Conservation (phyloP, 2,113 vertebrate species). For the Diadophis punctatus region DNA sequence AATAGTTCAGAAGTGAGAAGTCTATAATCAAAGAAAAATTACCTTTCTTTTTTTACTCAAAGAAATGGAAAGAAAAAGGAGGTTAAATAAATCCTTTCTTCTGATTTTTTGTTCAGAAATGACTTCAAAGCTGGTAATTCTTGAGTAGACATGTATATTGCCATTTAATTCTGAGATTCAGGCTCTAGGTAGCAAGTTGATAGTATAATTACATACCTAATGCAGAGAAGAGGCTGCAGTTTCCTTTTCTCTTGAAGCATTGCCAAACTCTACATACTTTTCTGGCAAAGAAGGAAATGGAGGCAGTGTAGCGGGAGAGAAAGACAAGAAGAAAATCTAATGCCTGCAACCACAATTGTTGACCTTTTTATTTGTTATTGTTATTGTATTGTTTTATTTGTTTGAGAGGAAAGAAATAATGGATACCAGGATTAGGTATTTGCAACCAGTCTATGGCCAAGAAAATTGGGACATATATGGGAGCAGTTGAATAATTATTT, state of each 20-base stretch:
- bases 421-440: background rate
- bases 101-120: background rate
- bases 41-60: background rate
- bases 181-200: background rate
- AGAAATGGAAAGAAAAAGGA: background rate
- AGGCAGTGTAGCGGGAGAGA: background rate
- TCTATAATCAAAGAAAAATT: background rate
- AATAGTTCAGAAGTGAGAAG: background rate
- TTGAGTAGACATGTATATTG: background rate
- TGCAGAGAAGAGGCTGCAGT: background rate
- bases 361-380: background rate
- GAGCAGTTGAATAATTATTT: background rate
- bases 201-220: background rate
- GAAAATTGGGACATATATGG: background rate
- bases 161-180: background rate
- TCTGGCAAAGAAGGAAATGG: background rate
- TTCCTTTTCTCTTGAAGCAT: background rate
- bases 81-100: background rate
- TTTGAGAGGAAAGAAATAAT: background rate
- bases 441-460: background rate
- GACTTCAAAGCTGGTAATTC: background rate
- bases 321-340: background rate
- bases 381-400: background rate
- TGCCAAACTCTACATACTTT: background rate
- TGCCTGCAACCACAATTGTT: background rate